Percentiles rank a stretch among this genome's conserved stretches.
These are phyloP conservation scores for Narcine bancroftii DNA, from an alignment of 2,113 vertebrate species.

Conservation along the genomic window DNA sequence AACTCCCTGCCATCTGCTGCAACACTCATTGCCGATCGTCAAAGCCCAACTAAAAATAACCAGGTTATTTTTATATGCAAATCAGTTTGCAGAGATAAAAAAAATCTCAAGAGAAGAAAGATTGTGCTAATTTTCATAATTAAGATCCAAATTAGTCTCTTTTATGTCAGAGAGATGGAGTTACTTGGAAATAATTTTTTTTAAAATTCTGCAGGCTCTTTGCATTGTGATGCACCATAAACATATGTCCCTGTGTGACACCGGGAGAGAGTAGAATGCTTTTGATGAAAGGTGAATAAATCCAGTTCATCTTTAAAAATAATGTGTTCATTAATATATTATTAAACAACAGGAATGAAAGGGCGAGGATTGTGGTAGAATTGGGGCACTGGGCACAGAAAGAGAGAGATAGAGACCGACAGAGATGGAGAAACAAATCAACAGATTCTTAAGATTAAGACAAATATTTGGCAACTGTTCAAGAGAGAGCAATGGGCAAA, in stretches of 20 bases:
- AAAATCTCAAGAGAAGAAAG: not conserved
- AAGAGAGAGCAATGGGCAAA: not conserved
- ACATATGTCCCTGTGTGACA: not conserved
- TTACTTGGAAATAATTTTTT: not conserved
- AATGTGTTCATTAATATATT: not conserved
- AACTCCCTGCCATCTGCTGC: not conserved
- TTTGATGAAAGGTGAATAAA: not conserved
- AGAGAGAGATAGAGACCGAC: not conserved
- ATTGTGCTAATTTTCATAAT: conserved; percentile 35
- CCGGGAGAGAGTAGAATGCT: not conserved
- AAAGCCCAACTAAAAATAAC: not conserved
- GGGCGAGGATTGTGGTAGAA: not conserved
- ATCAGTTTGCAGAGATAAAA: not conserved
- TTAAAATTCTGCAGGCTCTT: not conserved
- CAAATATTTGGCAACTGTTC: not conserved
- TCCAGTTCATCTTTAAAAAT: not conserved
- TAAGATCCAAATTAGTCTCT: conserved; percentile 26
- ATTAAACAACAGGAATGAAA: not conserved
- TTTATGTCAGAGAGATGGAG: conserved; percentile 30
- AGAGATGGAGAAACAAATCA: not conserved
- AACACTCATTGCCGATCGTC: not conserved
- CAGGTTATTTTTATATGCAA: not conserved
- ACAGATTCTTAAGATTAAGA: not conserved
- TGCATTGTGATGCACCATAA: not conserved
- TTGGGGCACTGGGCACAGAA: not conserved